Percentiles rank a stretch among this genome's conserved stretches.
These are phyloP conservation scores for Sclerodermus sp. DNA, from an alignment of 2,888 invertebrate species.

Conservation along the genomic window DNA sequence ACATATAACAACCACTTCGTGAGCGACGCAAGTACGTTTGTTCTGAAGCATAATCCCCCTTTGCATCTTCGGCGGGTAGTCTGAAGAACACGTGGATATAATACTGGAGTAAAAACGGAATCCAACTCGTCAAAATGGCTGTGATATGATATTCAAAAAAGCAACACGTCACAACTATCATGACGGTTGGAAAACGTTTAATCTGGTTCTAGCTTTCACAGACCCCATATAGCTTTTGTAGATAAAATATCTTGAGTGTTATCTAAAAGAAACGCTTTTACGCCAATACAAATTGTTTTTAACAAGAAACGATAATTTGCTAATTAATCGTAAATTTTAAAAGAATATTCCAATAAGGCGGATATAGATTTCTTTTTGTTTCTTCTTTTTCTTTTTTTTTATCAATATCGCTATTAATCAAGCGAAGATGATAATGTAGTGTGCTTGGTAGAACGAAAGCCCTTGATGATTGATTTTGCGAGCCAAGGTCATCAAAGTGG, in stretches of 20 bases:
- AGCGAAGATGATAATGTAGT: no score
- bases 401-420: conserved; percentile 13
- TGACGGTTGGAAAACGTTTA: conserved; percentile 65
- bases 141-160: conserved; percentile 71
- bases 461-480: conserved; percentile 51
- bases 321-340: no score
- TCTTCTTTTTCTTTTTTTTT: background rate
- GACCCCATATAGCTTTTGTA: no score
- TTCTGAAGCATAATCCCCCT: conserved; percentile 6
- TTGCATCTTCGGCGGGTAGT: no score
- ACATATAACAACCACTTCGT: conserved; percentile 91
- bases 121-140: conserved; percentile 94
- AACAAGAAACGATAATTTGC: no score
- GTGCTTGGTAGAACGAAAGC: no score
- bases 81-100: no score
- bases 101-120: conserved; percentile 61
- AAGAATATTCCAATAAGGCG: no score
- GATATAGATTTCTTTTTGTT: no score
- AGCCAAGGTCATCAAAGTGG: conserved; percentile 93
- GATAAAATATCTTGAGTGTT: background rate
- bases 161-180: conserved; percentile 78
- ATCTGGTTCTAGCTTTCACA: no score
- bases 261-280: conserved; percentile 7
- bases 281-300: no score
- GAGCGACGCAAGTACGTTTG: conserved; percentile 64